These are phyloP conservation scores for Lichenostomus cassidix DNA, from an alignment of 2,113 vertebrate genomes.

Conservation along the genomic window DNA sequence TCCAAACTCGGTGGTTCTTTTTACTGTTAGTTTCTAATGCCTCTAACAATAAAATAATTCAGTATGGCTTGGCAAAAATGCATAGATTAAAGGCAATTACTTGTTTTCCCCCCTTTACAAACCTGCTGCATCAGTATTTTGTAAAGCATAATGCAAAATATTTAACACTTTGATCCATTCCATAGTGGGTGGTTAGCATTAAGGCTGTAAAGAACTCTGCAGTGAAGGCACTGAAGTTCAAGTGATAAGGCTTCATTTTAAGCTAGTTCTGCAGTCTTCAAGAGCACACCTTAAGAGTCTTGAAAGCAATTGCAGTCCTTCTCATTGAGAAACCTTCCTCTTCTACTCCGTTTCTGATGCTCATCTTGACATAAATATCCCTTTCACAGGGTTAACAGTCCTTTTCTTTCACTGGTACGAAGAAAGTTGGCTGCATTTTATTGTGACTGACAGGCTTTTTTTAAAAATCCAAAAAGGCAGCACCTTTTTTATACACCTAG, in stretches of 20 bases:
- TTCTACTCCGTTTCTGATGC: constrained; percentile 56
- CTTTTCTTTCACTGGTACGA: constrained; percentile 65
- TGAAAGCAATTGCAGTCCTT: constrained; percentile 72
- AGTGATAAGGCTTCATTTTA: constrained; percentile 78
- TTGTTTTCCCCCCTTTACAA: constrained; percentile 78
- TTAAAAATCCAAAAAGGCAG: constrained; percentile 73
- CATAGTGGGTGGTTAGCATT: constrained; percentile 76
- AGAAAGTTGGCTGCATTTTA: constrained; percentile 72
- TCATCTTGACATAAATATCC: constrained; percentile 73
- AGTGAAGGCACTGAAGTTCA: constrained; percentile 88
- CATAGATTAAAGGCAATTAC: constrained; percentile 94
- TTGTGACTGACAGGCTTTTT: constrained; percentile 72
- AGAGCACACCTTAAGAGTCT: constrained; percentile 73
- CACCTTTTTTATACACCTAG: constrained; percentile 78
- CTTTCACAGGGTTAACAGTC: constrained; percentile 68
- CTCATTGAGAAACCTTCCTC: constrained; percentile 80
- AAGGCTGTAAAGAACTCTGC: constrained; percentile 81
- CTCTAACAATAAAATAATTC: constrained; percentile 86
- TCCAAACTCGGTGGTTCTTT: constrained; percentile 74
- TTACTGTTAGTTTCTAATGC: constrained; percentile 88
- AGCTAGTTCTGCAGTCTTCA: constrained; percentile 78
- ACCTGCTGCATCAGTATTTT: constrained; percentile 76
- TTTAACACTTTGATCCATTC: constrained; percentile 73
- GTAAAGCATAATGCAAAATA: constrained; percentile 78
- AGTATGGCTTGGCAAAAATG: constrained; percentile 97